Percentiles rank a stretch among this genome's conserved stretches.
Conservation (phyloP, 1,140 invertebrate species). For the Drosophila kanapiae region DNA sequence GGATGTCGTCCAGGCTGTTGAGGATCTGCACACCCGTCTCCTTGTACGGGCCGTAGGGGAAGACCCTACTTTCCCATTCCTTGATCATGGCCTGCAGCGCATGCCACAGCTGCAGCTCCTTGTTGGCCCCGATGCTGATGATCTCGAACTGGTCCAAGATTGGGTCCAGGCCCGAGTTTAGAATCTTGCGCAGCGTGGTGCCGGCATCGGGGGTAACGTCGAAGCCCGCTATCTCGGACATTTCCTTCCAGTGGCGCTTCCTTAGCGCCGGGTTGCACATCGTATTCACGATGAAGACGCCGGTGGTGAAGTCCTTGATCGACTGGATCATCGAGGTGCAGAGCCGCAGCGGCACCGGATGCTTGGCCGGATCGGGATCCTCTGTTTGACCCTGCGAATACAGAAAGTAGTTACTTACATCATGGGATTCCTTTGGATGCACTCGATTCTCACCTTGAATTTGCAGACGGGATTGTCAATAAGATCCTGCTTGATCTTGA, state of each 20-base stretch:
- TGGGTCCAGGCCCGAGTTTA: slow-evolving; percentile 90
- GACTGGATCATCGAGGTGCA: slow-evolving; percentile 89
- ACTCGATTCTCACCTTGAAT: slow-evolving; percentile 86
- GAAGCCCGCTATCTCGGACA: slow-evolving; percentile 92
- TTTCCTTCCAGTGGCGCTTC: slow-evolving; percentile 96
- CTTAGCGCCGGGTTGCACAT: slow-evolving; percentile 95
- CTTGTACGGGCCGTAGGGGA: slow-evolving; percentile 90
- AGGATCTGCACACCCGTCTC: slow-evolving; percentile 93
- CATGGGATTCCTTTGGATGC: rapidly evolving
- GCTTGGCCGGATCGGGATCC: slow-evolving; percentile 91
- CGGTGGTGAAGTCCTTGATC: slow-evolving; percentile 92
- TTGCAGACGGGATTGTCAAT: slow-evolving; percentile 88
- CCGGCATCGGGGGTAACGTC: slow-evolving; percentile 94
- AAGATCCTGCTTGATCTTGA: slow-evolving; percentile 91
- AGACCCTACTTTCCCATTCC: slow-evolving; percentile 93
- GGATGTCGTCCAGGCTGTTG: slow-evolving; percentile 93
- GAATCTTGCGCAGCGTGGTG: slow-evolving; percentile 93
- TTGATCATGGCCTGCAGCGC: slow-evolving; percentile 93
- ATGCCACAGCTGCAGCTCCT: slow-evolving; percentile 93
- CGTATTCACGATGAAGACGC: slow-evolving; percentile 92
- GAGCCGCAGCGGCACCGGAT: slow-evolving; percentile 92
- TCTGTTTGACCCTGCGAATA: slow-evolving; percentile 88
- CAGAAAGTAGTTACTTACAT: too few species aligned
- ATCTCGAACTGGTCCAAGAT: slow-evolving; percentile 93
- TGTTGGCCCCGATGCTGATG: slow-evolving; percentile 95